Evolutionary conservation across 2,113 vertebrate genomes (phyloP).

Genomic region (Psammodynastes pulverulentus): DNA sequence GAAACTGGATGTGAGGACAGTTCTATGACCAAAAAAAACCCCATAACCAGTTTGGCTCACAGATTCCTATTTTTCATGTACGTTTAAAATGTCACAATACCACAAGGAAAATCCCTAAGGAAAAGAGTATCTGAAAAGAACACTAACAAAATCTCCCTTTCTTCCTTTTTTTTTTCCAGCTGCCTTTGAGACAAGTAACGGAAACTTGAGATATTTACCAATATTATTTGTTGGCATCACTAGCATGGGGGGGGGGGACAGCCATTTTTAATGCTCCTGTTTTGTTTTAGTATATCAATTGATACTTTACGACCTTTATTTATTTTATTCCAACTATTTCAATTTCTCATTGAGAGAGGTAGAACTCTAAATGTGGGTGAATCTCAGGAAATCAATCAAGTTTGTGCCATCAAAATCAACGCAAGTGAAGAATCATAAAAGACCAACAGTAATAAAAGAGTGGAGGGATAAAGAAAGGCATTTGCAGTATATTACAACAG

Average conservation of each 20-base stretch:
- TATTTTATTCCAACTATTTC: neutral
- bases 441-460: neutral
- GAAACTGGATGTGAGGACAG: conserved; percentile 50
- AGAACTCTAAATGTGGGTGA: neutral
- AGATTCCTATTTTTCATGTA: conserved; percentile 39
- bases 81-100: conserved; percentile 57
- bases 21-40: conserved; percentile 55
- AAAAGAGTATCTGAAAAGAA: conserved; percentile 28
- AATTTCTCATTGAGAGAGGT: neutral
- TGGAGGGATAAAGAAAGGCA: neutral
- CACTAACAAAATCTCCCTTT: conserved; percentile 39
- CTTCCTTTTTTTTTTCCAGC: conserved; percentile 18
- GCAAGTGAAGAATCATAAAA: neutral
- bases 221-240: neutral
- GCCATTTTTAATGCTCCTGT: neutral
- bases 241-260: neutral
- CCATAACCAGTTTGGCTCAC: conserved; percentile 39
- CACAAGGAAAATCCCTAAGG: conserved; percentile 58
- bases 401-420: neutral
- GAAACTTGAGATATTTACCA: neutral
- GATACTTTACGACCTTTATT: neutral
- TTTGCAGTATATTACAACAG: neutral
- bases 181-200: neutral
- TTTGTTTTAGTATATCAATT: neutral
- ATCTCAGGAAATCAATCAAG: neutral